phyloP scores from a whole-genome alignment of 2,888 invertebrate species.

The Sarcophaga caerulescens region DNA sequence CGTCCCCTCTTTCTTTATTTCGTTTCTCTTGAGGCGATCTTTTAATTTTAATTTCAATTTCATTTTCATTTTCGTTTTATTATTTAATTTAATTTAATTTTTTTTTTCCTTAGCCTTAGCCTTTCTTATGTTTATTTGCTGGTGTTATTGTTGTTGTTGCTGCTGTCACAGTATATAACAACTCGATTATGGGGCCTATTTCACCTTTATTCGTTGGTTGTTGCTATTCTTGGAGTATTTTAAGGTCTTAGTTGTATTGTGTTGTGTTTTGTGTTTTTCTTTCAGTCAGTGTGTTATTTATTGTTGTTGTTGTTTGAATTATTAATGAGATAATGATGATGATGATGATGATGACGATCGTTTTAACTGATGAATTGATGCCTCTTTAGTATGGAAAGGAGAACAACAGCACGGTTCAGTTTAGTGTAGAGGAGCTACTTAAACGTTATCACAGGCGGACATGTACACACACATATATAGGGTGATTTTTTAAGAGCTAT shows the following conservation, averaged over 20 bases:
- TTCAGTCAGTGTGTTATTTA: constrained; percentile 68
- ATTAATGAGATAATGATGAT: constrained; percentile 75
- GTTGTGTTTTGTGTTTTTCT: background rate
- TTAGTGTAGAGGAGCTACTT: constrained; percentile 34
- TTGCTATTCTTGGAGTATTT: background rate
- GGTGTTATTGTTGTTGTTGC: constrained; percentile 50
- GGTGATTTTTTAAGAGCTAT: too few species aligned
- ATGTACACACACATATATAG: too few species aligned
- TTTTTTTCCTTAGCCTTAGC: background rate
- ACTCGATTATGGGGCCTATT: constrained; percentile 75
- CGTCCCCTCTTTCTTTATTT: background rate
- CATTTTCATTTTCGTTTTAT: background rate
- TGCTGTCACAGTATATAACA: constrained; percentile 76
- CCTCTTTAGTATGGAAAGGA: constrained; percentile 35
- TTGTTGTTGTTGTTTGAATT: constrained; percentile 74
- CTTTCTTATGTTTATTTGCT: background rate
- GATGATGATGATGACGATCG: constrained; percentile 17
- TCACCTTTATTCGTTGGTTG: constrained; percentile 64
- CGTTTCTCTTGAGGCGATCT: background rate
- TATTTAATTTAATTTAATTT: constrained; percentile 15
- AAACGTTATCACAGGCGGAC: background rate
- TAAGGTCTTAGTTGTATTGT: background rate
- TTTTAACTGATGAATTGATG: constrained; percentile 60
- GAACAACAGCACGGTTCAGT: background rate
- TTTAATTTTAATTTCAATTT: constrained; percentile 3